Conservation (phyloP, 2,113 vertebrate species). For the Siniperca knerii region DNA sequence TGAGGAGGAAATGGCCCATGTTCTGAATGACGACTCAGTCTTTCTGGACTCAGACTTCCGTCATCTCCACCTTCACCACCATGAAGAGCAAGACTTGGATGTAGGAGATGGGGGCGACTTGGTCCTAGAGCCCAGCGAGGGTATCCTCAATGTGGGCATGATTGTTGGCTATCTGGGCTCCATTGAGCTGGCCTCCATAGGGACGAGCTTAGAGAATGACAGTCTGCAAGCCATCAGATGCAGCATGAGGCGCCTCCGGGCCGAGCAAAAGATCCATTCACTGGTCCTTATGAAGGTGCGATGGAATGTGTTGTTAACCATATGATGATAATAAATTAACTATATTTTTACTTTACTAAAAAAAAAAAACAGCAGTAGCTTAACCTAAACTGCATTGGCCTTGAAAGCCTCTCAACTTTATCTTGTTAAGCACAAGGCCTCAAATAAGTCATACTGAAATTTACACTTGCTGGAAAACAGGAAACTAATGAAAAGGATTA, state of each 20-base stretch:
- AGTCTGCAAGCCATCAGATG: constrained; percentile 97
- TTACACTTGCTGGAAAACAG: not conserved
- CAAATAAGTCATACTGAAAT: not conserved
- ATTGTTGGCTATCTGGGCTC: constrained; percentile 97
- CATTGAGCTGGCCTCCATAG: constrained; percentile 93
- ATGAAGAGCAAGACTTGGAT: constrained; percentile 70
- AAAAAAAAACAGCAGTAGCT: not conserved
- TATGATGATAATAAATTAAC: not conserved
- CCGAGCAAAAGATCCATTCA: constrained; percentile 96
- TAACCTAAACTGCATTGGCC: not conserved
- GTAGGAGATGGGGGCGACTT: constrained; percentile 85
- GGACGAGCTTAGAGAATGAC: constrained; percentile 91
- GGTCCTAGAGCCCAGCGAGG: constrained; percentile 83
- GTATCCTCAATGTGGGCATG: constrained; percentile 97
- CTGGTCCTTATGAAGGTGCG: constrained; percentile 92
- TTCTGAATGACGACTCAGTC: constrained; percentile 85
- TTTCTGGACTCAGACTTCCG: constrained; percentile 82
- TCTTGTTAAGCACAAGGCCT: not conserved
- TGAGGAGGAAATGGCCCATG: constrained; percentile 87
- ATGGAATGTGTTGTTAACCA: not conserved
- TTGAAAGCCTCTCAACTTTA: not conserved
- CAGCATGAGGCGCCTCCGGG: constrained; percentile 95
- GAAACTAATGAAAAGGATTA: not conserved
- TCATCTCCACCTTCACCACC: constrained; percentile 73
- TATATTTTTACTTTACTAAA: not conserved